phyloP scores from a whole-genome alignment of 2,888 invertebrate genomes.

The Himalopsyche japonica region DNA sequence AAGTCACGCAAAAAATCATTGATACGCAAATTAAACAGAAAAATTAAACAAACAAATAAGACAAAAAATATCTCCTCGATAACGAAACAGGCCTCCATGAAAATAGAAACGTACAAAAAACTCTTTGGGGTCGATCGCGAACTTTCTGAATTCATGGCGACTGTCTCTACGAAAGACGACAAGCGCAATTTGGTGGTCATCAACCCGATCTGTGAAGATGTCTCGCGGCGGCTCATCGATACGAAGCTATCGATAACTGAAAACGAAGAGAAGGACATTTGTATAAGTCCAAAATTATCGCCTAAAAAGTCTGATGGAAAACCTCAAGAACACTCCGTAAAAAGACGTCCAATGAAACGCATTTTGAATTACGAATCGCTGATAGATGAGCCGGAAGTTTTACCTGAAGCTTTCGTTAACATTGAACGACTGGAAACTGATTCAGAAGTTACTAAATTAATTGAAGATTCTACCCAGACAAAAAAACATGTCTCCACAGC shows the following conservation, averaged over 20 bases:
- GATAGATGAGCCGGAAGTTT: not conserved
- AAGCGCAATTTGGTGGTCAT: not conserved
- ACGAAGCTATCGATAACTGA: not conserved
- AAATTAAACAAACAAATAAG: not conserved
- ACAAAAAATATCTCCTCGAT: not conserved
- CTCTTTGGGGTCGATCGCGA: not conserved
- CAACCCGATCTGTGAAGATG: not conserved
- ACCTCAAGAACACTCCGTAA: not conserved
- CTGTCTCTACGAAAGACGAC: not conserved
- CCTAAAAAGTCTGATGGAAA: not conserved
- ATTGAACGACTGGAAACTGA: not conserved
- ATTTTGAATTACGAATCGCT: not conserved
- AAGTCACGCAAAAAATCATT: not conserved
- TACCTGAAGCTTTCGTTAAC: not conserved
- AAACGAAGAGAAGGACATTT: not conserved
- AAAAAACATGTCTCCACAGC: not conserved
- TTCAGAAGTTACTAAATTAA: not conserved
- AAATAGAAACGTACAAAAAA: not conserved
- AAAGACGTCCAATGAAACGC: not conserved
- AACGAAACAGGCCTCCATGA: not conserved
- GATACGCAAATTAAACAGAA: not conserved
- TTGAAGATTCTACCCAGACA: not conserved
- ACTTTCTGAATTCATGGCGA: not conserved
- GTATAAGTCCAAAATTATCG: too few relatives aligned
- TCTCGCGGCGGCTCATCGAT: not conserved